A percentile compares a stretch with the other conserved stretches of the same genome.
Conservation (phyloP, 2,797 vertebrate species). For the Argya squamiceps region DNA sequence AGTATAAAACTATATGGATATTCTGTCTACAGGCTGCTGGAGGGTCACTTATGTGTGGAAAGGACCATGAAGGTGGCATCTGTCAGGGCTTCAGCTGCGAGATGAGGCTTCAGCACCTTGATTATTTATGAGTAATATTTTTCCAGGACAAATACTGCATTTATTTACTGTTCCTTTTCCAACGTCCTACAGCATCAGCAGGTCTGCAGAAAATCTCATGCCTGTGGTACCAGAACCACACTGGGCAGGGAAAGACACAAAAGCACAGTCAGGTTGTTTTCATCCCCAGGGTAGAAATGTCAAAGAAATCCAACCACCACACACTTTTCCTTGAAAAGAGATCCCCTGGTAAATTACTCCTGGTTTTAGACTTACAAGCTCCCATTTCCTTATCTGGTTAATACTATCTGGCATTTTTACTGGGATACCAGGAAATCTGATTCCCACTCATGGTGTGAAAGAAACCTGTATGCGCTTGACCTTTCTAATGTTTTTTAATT, state of each 20-base stretch:
- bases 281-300: background rate
- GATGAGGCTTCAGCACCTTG: background rate
- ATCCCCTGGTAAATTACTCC: background rate
- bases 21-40: background rate
- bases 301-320: background rate
- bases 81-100: background rate
- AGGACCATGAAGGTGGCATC: background rate
- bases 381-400: constrained; percentile 59
- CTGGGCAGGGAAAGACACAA: background rate
- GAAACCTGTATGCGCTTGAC: constrained; percentile 48
- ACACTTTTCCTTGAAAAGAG: background rate
- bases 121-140: background rate
- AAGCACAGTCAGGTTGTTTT: background rate
- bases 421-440: constrained; percentile 50
- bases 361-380: background rate
- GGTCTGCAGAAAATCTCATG: background rate
- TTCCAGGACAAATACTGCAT: background rate
- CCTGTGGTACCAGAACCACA: background rate
- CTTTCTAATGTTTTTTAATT: constrained; percentile 69
- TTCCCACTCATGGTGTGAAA: background rate
- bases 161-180: background rate
- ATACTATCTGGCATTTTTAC: constrained; percentile 44
- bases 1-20: background rate
- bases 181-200: background rate
- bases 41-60: background rate